Base-by-base conservation (phyloP, 2,113 vertebrate species). In the Thamnophis sirtalis region DNA sequence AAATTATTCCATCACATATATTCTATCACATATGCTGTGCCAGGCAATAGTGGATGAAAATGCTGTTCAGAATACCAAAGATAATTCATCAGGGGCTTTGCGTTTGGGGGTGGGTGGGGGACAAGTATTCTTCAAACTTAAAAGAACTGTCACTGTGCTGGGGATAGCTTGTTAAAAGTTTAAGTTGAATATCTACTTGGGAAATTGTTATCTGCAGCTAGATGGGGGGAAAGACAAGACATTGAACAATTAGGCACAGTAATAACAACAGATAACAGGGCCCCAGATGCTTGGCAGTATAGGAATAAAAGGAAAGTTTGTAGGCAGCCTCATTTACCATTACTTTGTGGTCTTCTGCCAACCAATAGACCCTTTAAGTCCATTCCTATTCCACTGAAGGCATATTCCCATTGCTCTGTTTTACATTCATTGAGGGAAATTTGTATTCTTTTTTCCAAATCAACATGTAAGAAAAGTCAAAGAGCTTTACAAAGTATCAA, bases 11-110 rank as follows among this genome's bases (percentile, higher is more conserved):
- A 94, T 96, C 95, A 96, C 94, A 96, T 96, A 96, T 95, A 89
- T 96, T 96, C 95, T 96, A 94, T 96, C 96, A 96, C 96, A 96
- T 96, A 96, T 95, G 96, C 96, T 96, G 96, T 95, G 93, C 84
- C 26, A 24, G 55, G 55, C 21, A 58, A 86, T n/a, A 51, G 43
- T n/a, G 9, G 89, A 93, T 49, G 93, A 92, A 91, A 63, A n/a
- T 26, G 6, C 24, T 63, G 10, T 19, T 91, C 38, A n/a, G 48
- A 28, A 86, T 48, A 58, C n/a, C n/a, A 91, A 86, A 53, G 26
- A n/a, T 19, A 86, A 38, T 22, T 28, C 53, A 58, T 38, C 56
- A 86, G 3, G 43, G 26, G 53, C 53, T 90, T 38, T 58, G 48
- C 54, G 13, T 28, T 49, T 87, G 2, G n/a, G n/a, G n/a, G n/a